Conservation (phyloP, 2,797 vertebrate species). For the Clarias pachynema region DNA sequence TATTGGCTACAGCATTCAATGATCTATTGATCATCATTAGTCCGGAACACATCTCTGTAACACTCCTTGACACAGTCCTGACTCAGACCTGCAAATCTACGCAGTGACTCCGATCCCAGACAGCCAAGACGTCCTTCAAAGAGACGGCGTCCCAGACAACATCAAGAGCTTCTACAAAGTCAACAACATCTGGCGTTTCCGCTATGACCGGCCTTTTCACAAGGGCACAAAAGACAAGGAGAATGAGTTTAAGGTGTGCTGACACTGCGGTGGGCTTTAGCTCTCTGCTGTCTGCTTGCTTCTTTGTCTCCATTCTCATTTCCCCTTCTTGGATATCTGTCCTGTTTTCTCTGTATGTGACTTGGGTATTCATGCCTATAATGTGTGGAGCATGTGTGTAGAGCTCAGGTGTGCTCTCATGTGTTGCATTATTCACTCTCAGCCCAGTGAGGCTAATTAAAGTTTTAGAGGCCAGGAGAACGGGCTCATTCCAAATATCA, state of each 20-base stretch:
- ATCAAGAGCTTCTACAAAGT: slow-evolving; percentile 99
- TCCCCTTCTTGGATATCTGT: slow-evolving; percentile 41
- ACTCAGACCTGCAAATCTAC: slow-evolving; percentile 94
- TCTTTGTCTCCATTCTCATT: slow-evolving; percentile 13
- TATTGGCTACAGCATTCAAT: not conserved
- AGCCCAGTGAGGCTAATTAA: slow-evolving; percentile 62
- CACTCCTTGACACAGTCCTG: slow-evolving; percentile 58
- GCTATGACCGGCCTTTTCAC: slow-evolving; percentile 94
- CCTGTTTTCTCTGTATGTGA: slow-evolving; percentile 53
- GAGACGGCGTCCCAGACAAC: slow-evolving; percentile 95
- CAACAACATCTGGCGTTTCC: slow-evolving; percentile 96
- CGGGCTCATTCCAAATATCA: slow-evolving; percentile 56
- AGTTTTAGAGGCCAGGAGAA: slow-evolving; percentile 57
- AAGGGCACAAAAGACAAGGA: slow-evolving; percentile 99
- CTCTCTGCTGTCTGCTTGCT: not conserved
- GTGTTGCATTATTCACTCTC: slow-evolving; percentile 61
- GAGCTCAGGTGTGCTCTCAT: slow-evolving; percentile 59
- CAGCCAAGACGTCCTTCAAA: slow-evolving; percentile 93
- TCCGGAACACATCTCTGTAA: not conserved
- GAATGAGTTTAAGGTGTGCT: slow-evolving; percentile 95
- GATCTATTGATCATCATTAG: slow-evolving; percentile 6
- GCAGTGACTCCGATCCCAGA: slow-evolving; percentile 97
- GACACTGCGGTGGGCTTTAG: not conserved
- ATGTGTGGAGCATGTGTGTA: slow-evolving; percentile 45
- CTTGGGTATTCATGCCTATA: slow-evolving; percentile 46